Percentiles rank a stretch among this genome's conserved stretches.
These are phyloP conservation scores for Epizoanthus fatuus DNA, from an alignment of 92 coral and sea anemone species.

Conservation along the genomic window DNA sequence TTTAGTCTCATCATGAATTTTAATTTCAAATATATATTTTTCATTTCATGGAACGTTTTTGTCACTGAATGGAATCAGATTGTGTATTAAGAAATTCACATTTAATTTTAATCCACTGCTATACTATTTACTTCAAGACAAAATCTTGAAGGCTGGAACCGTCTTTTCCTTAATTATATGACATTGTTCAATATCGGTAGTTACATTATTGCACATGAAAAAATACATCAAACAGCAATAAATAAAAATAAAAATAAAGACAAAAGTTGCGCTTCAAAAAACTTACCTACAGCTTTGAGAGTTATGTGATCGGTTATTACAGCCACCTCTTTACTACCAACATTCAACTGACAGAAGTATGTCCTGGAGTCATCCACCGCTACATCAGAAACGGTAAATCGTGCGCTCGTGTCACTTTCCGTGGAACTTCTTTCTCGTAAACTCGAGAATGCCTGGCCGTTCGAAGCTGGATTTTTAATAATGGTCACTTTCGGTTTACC, in stretches of 20 bases:
- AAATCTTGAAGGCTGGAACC: background rate
- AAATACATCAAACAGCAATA: constrained; percentile 7
- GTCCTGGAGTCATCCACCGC: constrained; percentile 2
- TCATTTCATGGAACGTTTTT: background rate
- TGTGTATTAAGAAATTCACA: background rate
- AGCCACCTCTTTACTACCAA: background rate
- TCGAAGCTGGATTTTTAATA: constrained; percentile 32
- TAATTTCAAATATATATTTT: constrained; percentile 24
- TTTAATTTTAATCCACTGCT: background rate
- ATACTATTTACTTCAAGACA: background rate
- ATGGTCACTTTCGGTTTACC: background rate
- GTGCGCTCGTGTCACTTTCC: constrained; percentile 11
- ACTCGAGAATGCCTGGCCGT: constrained; percentile 28
- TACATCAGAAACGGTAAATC: constrained; percentile 20
- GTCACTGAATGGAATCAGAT: background rate
- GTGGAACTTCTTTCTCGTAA: constrained; percentile 31
- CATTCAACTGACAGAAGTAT: constrained; percentile 22
- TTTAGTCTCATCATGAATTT: constrained; percentile 21
- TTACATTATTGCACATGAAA: constrained; percentile 1
- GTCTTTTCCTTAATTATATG: background rate
- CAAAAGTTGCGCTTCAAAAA: background rate
- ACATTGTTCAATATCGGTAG: background rate
- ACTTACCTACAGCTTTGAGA: constrained; percentile 35
- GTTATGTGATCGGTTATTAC: background rate
- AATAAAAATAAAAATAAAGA: background rate